Evolutionary conservation across 2,113 vertebrate genomes (phyloP).

Genomic region (Neoarius graeffei): DNA sequence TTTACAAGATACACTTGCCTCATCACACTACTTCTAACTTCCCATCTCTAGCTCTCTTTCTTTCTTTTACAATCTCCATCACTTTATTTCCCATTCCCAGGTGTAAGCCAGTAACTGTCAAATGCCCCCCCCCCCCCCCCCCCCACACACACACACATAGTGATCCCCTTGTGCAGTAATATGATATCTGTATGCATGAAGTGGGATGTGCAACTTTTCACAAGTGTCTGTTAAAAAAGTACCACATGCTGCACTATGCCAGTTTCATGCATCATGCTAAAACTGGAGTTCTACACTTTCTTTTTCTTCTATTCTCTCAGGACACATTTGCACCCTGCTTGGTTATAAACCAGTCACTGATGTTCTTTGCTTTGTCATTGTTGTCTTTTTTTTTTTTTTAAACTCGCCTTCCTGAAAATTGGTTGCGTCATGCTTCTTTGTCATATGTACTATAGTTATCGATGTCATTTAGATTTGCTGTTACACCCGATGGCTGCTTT

Average conservation of each 20-base stretch:
- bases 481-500: background rate
- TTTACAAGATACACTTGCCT: background rate
- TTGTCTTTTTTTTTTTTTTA: background rate
- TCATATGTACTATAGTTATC: background rate
- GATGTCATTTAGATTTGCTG: background rate
- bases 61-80: background rate
- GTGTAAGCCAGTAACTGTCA: background rate
- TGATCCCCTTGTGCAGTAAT: background rate
- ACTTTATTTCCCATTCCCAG: background rate
- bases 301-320: background rate
- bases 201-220: background rate
- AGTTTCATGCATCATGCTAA: background rate
- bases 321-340: no score
- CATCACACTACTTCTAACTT: background rate
- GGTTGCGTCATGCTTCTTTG: background rate
- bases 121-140: background rate
- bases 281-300: background rate
- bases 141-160: background rate
- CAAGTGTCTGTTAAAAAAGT: constrained; percentile 7
- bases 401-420: background rate
- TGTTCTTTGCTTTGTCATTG: background rate
- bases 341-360: background rate
- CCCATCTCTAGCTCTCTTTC: background rate
- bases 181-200: background rate
- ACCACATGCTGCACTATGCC: background rate